These are phyloP conservation scores for Drosophila lacertosa DNA, from an alignment of 1,140 invertebrate species.

Conservation along the genomic window DNA sequence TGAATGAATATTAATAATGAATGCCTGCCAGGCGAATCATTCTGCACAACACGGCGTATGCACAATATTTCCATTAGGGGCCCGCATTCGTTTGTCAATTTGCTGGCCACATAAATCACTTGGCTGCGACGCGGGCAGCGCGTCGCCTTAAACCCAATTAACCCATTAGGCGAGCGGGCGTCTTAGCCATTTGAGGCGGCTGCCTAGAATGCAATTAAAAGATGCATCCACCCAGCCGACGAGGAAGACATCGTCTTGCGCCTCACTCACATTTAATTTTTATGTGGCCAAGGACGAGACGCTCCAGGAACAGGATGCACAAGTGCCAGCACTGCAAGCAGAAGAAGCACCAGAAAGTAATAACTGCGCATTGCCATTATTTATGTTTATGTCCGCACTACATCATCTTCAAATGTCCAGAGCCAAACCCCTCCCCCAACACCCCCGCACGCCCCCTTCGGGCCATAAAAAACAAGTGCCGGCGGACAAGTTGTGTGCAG, in stretches of 20 bases:
- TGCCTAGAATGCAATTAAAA: slow-evolving; percentile 75
- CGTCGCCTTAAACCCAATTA: slow-evolving; percentile 73
- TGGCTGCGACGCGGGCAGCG: slow-evolving; percentile 4
- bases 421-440: not conserved
- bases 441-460: slow-evolving; percentile 8
- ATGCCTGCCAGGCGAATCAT: not conserved
- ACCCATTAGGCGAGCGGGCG: slow-evolving; percentile 62
- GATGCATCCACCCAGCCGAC: slow-evolving; percentile 31
- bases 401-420: slow-evolving; percentile 79
- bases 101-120: slow-evolving; percentile 59
- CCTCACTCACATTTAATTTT: slow-evolving; percentile 68
- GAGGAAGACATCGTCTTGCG: slow-evolving; percentile 13
- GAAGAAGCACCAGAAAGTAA: slow-evolving; percentile 58
- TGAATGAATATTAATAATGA: slow-evolving; percentile 77
- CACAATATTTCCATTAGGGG: slow-evolving; percentile 64
- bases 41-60: slow-evolving; percentile 39
- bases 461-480: slow-evolving; percentile 77
- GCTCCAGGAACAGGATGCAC: slow-evolving; percentile 10
- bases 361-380: slow-evolving; percentile 81
- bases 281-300: slow-evolving; percentile 64
- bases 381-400: slow-evolving; percentile 81
- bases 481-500: slow-evolving; percentile 50
- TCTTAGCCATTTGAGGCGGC: slow-evolving; percentile 62
- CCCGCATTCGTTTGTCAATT: slow-evolving; percentile 69
- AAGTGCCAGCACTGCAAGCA: slow-evolving; percentile 1